Evolutionary conservation across 2,888 invertebrate species (phyloP), one percentile per base, ranked within the genome.

Genomic region (Beris chalybata): DNA sequence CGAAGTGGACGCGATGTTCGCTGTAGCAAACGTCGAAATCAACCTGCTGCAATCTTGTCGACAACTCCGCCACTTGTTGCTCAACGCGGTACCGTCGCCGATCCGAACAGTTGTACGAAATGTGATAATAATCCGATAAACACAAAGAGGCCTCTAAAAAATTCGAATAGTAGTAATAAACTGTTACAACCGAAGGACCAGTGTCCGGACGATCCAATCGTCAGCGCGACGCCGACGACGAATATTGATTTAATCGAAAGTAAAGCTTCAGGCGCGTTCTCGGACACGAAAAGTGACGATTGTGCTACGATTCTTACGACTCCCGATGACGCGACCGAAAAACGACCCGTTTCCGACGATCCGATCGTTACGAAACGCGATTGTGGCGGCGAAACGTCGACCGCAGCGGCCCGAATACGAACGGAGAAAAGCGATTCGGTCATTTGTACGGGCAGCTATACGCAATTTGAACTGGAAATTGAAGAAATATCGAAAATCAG

Each of bases 401-500:
- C 38, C 15, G 64, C 66, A 52, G 64, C 66, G 4, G 64, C 69
- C 12, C 66, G 61, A 55, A 59, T 61, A 52, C 68, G 59, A 43
- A 66, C 64, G 22, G 70, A 71, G 48, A 69, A 66, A 63, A 70
- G 67, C 68, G 71, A 71, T 67, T 71, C 70, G 31, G 71, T 71
- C 7, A 47, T 65, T 32, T 68, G 61, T 63, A 69, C 69, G n/a
- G 69, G 69, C 53, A 64, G 68, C 45, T 67, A 69, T 53, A 70
- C 65, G 45, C 66, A 64, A 54, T 67, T 68, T 38, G 69, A 70
- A 32, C 44, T 66, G 53, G 70, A 70, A 65, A 65, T 71, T 29
- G 71, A 71, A 52, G 70, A 70, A 53, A 69, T 71, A 15, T 70
- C 70, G 53, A 69, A 65, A 69, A 71, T 71, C 53, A 61, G 67